Conservation (phyloP, 2,888 invertebrate species). For the Polyploca ridens region DNA sequence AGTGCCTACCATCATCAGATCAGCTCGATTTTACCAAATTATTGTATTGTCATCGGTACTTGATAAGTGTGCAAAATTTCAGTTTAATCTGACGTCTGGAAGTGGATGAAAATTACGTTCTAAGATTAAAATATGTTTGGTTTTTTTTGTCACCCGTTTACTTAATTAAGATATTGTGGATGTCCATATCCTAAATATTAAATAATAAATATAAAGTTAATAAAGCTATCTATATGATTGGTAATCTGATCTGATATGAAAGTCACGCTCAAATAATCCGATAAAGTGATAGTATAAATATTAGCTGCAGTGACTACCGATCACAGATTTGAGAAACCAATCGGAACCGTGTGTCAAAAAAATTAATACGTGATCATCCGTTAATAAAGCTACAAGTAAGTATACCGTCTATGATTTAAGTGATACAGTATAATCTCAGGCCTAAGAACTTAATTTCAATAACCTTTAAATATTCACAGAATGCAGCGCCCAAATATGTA, state of each 20-base stretch:
- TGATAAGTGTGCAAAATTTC: no score
- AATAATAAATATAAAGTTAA: background rate
- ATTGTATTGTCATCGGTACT: no score
- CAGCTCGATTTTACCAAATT: no score
- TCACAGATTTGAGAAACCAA: slow-evolving; percentile 27
- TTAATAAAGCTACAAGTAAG: background rate
- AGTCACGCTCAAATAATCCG: slow-evolving; percentile 32
- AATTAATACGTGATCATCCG: background rate
- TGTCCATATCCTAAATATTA: no score
- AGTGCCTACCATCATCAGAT: no score
- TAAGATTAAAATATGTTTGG: no score
- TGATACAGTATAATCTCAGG: slow-evolving; percentile 7
- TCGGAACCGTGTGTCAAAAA: slow-evolving; percentile 15
- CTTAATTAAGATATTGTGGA: no score
- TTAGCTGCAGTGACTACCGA: slow-evolving; percentile 19
- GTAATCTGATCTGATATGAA: slow-evolving; percentile 27
- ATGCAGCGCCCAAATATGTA: slow-evolving; percentile 57
- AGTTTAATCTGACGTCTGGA: no score
- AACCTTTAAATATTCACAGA: slow-evolving; percentile 42
- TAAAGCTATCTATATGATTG: slow-evolving; percentile 9
- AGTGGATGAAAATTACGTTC: no score
- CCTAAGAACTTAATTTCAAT: background rate
- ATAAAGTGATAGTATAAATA: slow-evolving; percentile 50
- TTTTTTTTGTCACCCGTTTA: no score
- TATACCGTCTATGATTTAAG: background rate